Evolutionary conservation across 2,797 vertebrate species (phyloP).

Genomic region (Pangasius djambal): DNA sequence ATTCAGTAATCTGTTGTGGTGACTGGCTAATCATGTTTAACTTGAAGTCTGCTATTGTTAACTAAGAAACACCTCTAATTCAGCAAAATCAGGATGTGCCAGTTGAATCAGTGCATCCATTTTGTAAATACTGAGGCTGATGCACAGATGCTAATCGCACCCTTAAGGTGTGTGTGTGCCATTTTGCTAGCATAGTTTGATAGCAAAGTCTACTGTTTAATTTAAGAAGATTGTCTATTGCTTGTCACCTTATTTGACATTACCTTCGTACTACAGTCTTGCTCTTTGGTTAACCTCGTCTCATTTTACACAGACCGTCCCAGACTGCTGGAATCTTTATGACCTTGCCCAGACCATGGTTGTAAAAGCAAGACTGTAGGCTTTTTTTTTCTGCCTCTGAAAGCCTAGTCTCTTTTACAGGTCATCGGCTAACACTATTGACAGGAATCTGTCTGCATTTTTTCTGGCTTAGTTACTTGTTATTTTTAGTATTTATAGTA

Average conservation of each 20-base stretch:
- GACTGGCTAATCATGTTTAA: too few species aligned
- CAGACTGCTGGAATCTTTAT: constrained; percentile 68
- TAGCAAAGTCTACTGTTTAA: background rate
- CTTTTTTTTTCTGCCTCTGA: background rate
- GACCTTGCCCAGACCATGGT: constrained; percentile 43
- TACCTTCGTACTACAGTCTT: background rate
- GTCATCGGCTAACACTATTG: background rate
- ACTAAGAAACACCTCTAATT: background rate
- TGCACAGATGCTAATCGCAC: background rate
- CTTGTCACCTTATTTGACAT: background rate
- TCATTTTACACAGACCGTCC: constrained; percentile 2
- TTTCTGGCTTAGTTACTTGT: background rate
- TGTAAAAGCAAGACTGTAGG: constrained; percentile 12
- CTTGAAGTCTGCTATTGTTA: background rate
- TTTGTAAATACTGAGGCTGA: background rate
- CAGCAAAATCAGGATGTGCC: background rate
- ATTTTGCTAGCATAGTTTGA: background rate
- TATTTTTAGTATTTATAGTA: background rate
- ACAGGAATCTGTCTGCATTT: background rate
- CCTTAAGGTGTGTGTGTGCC: background rate
- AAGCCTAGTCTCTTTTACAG: background rate
- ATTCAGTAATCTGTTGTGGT: background rate
- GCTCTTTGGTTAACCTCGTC: background rate
- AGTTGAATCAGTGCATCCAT: background rate
- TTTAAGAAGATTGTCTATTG: background rate